Conservation (phyloP, 2,888 invertebrate species). For the Macrosoma leucophasiata region DNA sequence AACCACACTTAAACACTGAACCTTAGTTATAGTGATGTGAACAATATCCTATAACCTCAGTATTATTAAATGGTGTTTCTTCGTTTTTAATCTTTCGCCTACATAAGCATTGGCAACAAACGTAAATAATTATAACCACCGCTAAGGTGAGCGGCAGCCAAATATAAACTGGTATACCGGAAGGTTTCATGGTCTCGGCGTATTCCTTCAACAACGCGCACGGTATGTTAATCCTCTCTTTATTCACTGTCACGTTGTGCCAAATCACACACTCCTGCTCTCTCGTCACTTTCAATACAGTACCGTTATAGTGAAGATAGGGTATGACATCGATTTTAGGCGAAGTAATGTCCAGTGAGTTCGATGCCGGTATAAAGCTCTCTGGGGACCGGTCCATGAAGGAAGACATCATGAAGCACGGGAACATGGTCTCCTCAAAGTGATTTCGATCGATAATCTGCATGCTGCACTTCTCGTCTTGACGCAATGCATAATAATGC, state of each 20-base stretch:
- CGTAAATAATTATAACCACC: conserved; percentile 39
- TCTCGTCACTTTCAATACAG: conserved; percentile 40
- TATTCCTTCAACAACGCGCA: conserved; percentile 56
- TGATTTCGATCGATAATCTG: conserved; percentile 49
- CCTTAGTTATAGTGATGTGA: conserved; percentile 32
- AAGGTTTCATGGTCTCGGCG: conserved; percentile 50
- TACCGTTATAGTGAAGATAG: conserved; percentile 37
- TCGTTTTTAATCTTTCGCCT: conserved; percentile 37
- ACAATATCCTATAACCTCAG: conserved; percentile 38
- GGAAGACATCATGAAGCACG: conserved; percentile 62
- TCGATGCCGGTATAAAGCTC: conserved; percentile 30
- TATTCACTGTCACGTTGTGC: conserved; percentile 49
- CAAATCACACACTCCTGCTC: conserved; percentile 57
- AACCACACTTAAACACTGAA: background rate
- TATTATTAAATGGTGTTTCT: conserved; percentile 41
- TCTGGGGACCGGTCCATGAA: conserved; percentile 42
- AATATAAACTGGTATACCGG: conserved; percentile 54
- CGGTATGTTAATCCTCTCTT: conserved; percentile 45
- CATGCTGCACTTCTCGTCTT: conserved; percentile 52
- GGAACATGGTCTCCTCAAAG: conserved; percentile 52
- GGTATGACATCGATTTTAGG: conserved; percentile 45
- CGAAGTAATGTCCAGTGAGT: conserved; percentile 48
- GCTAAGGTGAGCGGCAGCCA: conserved; percentile 54
- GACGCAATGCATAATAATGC: conserved; percentile 38
- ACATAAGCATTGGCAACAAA: conserved; percentile 46